Percentiles rank a stretch among this genome's conserved stretches.
phyloP scores from a whole-genome alignment of 2,888 invertebrate species.

The Gasteruption jaculator region DNA sequence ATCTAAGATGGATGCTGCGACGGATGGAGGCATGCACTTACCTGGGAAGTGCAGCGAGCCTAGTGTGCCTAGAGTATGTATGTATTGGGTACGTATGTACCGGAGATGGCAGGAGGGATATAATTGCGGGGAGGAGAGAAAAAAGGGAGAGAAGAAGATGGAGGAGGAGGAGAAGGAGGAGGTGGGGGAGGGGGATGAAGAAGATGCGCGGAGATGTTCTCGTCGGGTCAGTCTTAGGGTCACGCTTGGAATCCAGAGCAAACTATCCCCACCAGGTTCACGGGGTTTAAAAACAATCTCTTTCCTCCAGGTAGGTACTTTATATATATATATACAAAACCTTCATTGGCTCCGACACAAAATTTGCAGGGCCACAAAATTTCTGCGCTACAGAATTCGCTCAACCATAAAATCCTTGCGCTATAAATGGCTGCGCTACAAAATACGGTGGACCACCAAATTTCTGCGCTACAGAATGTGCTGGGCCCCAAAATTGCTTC shows the following conservation, averaged over 20 bases:
- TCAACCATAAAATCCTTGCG: too few relatives aligned
- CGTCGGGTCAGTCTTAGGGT: slow-evolving; percentile 50
- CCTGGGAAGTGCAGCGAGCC: slow-evolving; percentile 2
- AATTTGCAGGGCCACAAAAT: too few relatives aligned
- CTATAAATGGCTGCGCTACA: too few relatives aligned
- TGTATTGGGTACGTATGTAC: too few relatives aligned
- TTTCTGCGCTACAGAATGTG: too few relatives aligned
- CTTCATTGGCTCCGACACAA: too few relatives aligned
- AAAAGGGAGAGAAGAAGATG: slow-evolving; percentile 1
- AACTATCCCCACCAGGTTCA: slow-evolving; percentile 42
- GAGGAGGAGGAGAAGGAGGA: slow-evolving; percentile 14
- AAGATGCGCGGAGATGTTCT: slow-evolving; percentile 48
- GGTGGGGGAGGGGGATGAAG: neutral
- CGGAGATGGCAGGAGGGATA: slow-evolving; percentile 29
- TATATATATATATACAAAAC: too few relatives aligned
- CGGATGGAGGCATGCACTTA: slow-evolving; percentile 9
- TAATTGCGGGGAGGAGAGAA: slow-evolving; percentile 33
- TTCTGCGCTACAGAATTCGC: too few relatives aligned
- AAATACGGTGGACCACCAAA: too few relatives aligned
- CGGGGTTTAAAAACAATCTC: too few relatives aligned
- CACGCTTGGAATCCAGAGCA: slow-evolving; percentile 52
- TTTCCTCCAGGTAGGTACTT: too few relatives aligned
- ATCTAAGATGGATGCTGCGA: slow-evolving; percentile 1
- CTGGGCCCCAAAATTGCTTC: too few relatives aligned
- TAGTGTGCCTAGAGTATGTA: slow-evolving; percentile 9